Percentiles rank a stretch among this genome's conserved stretches.
phyloP scores from a whole-genome alignment of 2,888 invertebrate genomes.

The Didymodactylos carnosus region DNA sequence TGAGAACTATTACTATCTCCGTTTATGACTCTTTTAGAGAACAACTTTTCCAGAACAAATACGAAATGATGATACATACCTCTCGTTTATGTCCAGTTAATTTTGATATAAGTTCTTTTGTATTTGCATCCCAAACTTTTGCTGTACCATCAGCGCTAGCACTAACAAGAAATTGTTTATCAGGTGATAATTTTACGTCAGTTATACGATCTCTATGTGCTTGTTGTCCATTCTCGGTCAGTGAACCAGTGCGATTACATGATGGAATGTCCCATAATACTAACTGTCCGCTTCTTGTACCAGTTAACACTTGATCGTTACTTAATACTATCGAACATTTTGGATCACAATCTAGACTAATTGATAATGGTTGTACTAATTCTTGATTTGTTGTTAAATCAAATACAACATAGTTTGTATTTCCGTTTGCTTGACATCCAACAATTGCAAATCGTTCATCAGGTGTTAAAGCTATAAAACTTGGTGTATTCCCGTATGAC shows the following conservation, averaged over 20 bases:
- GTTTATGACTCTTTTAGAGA: too few relatives aligned
- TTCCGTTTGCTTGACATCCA: background rate
- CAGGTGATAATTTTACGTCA: slow-evolving; percentile 5
- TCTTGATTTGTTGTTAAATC: slow-evolving; percentile 11
- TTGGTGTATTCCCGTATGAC: slow-evolving; percentile 5
- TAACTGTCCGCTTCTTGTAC: slow-evolving; percentile 8
- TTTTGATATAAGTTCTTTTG: slow-evolving; percentile 4
- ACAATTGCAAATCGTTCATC: slow-evolving; percentile 14
- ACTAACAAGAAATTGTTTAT: slow-evolving; percentile 2
- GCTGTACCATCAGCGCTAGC: slow-evolving; percentile 12
- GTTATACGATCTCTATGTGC: slow-evolving; percentile 8
- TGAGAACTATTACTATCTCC: background rate
- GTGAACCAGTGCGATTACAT: slow-evolving; percentile 4
- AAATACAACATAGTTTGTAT: slow-evolving; percentile 14
- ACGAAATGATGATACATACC: background rate
- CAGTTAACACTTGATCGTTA: slow-evolving; percentile 10
- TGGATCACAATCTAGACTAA: slow-evolving; percentile 11
- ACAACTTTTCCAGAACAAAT: too few relatives aligned
- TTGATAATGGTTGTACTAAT: slow-evolving; percentile 3
- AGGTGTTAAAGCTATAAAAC: slow-evolving; percentile 5
- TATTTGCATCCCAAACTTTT: slow-evolving; percentile 10
- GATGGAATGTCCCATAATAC: slow-evolving; percentile 11
- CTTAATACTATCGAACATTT: slow-evolving; percentile 5
- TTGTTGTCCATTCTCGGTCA: background rate
- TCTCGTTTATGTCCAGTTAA: slow-evolving; percentile 12